Evolutionary conservation across 2,113 vertebrate genomes (phyloP), one percentile per base, ranked within the genome.

Genomic region (Scalopus aquaticus): DNA sequence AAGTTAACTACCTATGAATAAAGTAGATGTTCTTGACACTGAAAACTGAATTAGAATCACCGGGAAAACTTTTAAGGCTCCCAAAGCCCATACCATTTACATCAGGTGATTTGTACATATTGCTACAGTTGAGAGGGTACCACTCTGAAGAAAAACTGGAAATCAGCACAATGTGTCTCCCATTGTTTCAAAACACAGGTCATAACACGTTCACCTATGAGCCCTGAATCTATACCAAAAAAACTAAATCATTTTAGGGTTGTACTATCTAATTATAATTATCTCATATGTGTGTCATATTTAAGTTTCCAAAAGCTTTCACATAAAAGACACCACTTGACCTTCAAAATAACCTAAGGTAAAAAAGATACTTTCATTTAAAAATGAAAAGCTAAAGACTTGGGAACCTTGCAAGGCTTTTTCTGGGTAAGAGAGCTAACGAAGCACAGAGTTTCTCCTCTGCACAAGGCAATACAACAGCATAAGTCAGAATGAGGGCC

Each of bases 321-420:
- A 86, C 35, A 83, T 49, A 67, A 60, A 73, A 70, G 28, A 81
- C 30, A 56, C 77, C 17, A 51, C 6, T 15, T 86, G n/a, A 88
- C 15, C 22, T 73, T 85, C 46, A 42, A 88, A 96, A 73, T 70
- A 79, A 91, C 9, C 19, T 30, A 82, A 74, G 15, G 10, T n/a
- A 91, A 95, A 72, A 69, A 82, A 91, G 44, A 51, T 0, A 6
- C 35, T 58, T 35, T 88, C 26, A 58, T 65, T 88, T 73, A 70
- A 87, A 92, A 87, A 85, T 65, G 22, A 62, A 74, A 92, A 74
- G 80, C 24, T 37, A 17, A 69, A 70, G 78, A n/a, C 65, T 51
- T 1, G 8, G 26, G 64, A 67, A 42, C 9, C 4, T 70, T 39
- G 35, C 11, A 9, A 49, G 65, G n/a, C n/a, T 73, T 54, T 28